A percentile compares a stretch with the other conserved stretches of the same genome.
Evolutionary conservation across 1,140 invertebrate species (phyloP).

Genomic region (Drosophila triauraria): DNA sequence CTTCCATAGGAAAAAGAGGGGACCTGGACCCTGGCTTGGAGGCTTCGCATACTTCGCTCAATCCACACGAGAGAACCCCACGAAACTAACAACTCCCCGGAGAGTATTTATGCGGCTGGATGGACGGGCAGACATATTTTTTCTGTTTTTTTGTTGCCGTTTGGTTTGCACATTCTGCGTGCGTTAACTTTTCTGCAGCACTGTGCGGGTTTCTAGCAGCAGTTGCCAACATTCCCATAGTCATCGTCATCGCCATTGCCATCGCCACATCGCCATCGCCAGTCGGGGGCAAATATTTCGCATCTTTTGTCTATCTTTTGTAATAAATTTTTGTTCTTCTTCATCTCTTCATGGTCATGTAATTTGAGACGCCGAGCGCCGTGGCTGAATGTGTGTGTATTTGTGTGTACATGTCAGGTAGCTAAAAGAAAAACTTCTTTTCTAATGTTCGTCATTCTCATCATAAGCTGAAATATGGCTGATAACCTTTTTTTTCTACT

Average conservation of each 20-base stretch:
- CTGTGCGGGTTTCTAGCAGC: slow-evolving; percentile 48
- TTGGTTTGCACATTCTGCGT: slow-evolving; percentile 37
- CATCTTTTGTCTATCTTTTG: slow-evolving; percentile 78
- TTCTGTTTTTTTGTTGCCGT: neutral
- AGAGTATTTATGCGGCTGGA: slow-evolving; percentile 79
- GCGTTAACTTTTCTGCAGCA: slow-evolving; percentile 66
- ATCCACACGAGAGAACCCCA: slow-evolving; percentile 53
- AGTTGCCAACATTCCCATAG: slow-evolving; percentile 73
- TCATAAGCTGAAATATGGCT: slow-evolving; percentile 61
- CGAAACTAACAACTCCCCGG: slow-evolving; percentile 70
- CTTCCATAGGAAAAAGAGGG: slow-evolving; percentile 8
- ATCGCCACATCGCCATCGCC: slow-evolving; percentile 3
- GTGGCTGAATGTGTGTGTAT: neutral
- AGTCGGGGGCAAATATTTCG: slow-evolving; percentile 68
- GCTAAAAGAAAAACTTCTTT: slow-evolving; percentile 44
- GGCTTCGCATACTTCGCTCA: slow-evolving; percentile 59
- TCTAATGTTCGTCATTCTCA: slow-evolving; percentile 69
- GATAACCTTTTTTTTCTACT: slow-evolving; percentile 56
- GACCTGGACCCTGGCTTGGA: slow-evolving; percentile 17
- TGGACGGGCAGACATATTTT: slow-evolving; percentile 64
- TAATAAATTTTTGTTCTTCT: slow-evolving; percentile 62
- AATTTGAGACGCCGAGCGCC: slow-evolving; percentile 55
- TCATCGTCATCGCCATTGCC: slow-evolving; percentile 27
- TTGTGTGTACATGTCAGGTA: slow-evolving; percentile 49
- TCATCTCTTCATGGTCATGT: slow-evolving; percentile 51